phyloP scores from a whole-genome alignment of 1,140 invertebrate species.

The Lepidurus arcticus region DNA sequence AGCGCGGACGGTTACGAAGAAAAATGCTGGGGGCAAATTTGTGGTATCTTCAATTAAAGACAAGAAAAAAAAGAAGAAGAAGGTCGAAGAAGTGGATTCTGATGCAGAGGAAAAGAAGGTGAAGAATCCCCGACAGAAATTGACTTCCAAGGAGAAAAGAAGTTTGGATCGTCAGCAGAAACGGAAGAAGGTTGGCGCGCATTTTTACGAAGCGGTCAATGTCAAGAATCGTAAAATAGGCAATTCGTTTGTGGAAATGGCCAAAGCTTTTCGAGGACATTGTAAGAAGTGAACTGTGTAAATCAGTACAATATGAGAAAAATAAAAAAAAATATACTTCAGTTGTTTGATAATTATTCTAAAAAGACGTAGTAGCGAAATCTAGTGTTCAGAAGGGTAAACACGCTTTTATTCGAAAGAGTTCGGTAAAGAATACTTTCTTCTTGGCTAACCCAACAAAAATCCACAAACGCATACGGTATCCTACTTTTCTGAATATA shows the following conservation, averaged over 20 bases:
- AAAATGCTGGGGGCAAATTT: constrained; percentile 37
- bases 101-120: background rate
- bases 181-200: constrained; percentile 80
- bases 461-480: background rate
- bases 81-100: constrained; percentile 29
- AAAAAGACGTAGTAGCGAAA: no score
- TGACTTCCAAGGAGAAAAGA: constrained; percentile 71
- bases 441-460: background rate
- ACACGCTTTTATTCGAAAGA: constrained; percentile 5
- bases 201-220: constrained; percentile 88
- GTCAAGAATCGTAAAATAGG: constrained; percentile 78
- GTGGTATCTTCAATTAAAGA: constrained; percentile 42
- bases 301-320: background rate
- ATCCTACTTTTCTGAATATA: background rate
- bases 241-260: constrained; percentile 35
- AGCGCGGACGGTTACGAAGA: constrained; percentile 27
- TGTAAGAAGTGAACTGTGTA: constrained; percentile 35
- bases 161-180: constrained; percentile 65
- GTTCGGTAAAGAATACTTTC: background rate
- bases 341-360: no score
- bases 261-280: constrained; percentile 38
- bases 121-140: constrained; percentile 35
- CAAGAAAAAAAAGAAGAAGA: constrained; percentile 40
- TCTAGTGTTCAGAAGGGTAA: background rate
- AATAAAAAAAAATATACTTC: background rate